Evolutionary conservation across 2,888 invertebrate species (phyloP).

Genomic region (Drosophila siamana): DNA sequence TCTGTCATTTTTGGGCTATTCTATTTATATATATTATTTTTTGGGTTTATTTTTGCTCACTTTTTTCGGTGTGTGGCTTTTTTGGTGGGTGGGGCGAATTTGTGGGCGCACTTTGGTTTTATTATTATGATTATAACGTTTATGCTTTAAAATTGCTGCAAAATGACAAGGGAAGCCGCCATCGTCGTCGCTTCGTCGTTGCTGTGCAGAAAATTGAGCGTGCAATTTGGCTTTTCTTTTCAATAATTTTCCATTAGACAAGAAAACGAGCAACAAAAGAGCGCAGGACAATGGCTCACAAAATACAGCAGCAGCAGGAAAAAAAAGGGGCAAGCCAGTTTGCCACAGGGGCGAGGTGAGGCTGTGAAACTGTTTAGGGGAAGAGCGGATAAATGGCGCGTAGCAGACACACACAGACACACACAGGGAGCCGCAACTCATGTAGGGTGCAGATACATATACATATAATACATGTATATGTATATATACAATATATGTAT

Average conservation of each 20-base stretch:
- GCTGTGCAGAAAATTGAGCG: slow-evolving; percentile 60
- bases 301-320: slow-evolving; percentile 3
- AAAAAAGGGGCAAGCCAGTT: slow-evolving; percentile 31
- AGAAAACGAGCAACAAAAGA: slow-evolving; percentile 39
- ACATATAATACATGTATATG: slow-evolving; percentile 22
- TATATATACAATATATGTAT: slow-evolving; percentile 31
- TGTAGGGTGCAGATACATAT: slow-evolving; percentile 13
- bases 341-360: background rate
- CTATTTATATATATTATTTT: background rate
- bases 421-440: slow-evolving; percentile 18
- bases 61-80: too few relatives aligned
- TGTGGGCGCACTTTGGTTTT: slow-evolving; percentile 54
- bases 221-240: slow-evolving; percentile 66
- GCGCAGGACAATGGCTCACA: slow-evolving; percentile 40
- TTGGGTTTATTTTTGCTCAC: slow-evolving; percentile 7
- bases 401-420: slow-evolving; percentile 43
- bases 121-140: slow-evolving; percentile 36
- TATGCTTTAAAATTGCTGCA: slow-evolving; percentile 53
- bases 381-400: slow-evolving; percentile 43
- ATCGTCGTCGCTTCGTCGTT: background rate
- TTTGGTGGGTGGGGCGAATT: slow-evolving; percentile 18
- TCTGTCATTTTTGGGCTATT: background rate
- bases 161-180: slow-evolving; percentile 39
- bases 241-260: slow-evolving; percentile 70
- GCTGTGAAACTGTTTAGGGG: background rate